phyloP scores from a whole-genome alignment of 2,113 vertebrate genomes.

The Muscicapa adusta region DNA sequence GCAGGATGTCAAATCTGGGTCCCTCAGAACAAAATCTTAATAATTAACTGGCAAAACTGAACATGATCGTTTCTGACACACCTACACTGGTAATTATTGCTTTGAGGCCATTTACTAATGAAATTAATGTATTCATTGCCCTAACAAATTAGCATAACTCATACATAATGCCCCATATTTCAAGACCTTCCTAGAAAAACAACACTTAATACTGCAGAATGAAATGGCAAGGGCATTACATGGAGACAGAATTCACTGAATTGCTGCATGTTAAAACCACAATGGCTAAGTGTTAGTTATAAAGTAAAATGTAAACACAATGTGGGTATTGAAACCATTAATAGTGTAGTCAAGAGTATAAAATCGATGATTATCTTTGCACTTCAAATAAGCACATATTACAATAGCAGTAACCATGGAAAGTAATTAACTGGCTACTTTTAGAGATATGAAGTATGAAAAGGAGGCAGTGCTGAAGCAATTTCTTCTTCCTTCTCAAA shows the following conservation, averaged over 20 bases:
- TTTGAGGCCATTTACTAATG: conserved; percentile 99
- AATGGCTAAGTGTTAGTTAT: conserved; percentile 76
- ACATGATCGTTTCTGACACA: conserved; percentile 99
- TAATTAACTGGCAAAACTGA: conserved; percentile 99
- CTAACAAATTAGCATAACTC: conserved; percentile 99
- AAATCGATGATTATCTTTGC: conserved; percentile 74
- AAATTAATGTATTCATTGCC: conserved; percentile 99
- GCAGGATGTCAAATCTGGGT: conserved; percentile 88
- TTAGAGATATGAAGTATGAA: conserved; percentile 64
- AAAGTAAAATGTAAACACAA: conserved; percentile 75
- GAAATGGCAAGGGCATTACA: conserved; percentile 76
- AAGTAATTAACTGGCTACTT: conserved; percentile 74
- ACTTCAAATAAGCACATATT: conserved; percentile 74
- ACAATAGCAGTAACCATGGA: conserved; percentile 71
- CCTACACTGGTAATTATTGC: conserved; percentile 99
- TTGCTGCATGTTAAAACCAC: conserved; percentile 72
- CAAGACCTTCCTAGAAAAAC: conserved; percentile 80
- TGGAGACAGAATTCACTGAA: conserved; percentile 73
- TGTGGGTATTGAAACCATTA: conserved; percentile 71
- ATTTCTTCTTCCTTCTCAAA: conserved; percentile 38
- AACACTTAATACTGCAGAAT: conserved; percentile 75
- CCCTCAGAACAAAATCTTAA: conserved; percentile 96
- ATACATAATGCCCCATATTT: conserved; percentile 97
- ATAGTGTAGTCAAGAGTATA: conserved; percentile 70
- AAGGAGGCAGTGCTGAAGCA: conserved; percentile 54